These are phyloP conservation scores for Julus scandinavius DNA, from an alignment of 2,888 invertebrate species.

Conservation along the genomic window DNA sequence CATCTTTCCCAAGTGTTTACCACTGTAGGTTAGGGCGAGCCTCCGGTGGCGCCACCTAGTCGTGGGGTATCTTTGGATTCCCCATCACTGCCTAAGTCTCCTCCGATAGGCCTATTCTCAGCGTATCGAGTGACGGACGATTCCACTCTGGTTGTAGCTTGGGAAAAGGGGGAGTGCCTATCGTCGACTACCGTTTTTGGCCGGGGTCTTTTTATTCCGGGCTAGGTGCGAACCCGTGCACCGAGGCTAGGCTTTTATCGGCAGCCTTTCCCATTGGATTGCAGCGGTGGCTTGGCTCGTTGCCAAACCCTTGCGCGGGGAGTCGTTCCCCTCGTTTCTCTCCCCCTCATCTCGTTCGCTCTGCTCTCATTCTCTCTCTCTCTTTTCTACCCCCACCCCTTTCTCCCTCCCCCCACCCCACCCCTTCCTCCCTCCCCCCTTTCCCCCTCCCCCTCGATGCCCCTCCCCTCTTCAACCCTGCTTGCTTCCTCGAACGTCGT, in stretches of 20 bases:
- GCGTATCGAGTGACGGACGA: background rate
- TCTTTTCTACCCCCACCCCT: background rate
- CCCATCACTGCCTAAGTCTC: background rate
- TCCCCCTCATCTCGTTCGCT: background rate
- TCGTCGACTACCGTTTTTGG: background rate
- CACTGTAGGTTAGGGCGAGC: no score
- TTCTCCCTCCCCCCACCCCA: background rate
- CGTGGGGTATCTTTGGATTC: background rate
- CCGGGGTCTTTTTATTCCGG: background rate
- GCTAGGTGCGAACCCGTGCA: background rate
- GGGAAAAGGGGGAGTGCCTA: background rate
- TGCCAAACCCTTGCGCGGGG: conserved; percentile 41
- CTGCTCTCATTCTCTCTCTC: conserved; percentile 10
- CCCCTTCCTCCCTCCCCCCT: background rate
- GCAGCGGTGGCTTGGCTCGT: conserved; percentile 37
- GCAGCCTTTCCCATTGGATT: conserved; percentile 27
- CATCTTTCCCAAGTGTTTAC: no score
- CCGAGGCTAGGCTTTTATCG: conserved; percentile 26
- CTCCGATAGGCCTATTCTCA: background rate
- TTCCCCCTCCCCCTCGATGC: background rate
- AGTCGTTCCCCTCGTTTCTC: conserved; percentile 37
- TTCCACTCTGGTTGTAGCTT: background rate
- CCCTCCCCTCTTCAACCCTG: conserved; percentile 39
- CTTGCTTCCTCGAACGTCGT: conserved; percentile 3
- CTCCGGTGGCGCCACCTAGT: background rate